Base-by-base conservation (phyloP, 1,140 invertebrate genomes). In the Penaeus indicus region DNA sequence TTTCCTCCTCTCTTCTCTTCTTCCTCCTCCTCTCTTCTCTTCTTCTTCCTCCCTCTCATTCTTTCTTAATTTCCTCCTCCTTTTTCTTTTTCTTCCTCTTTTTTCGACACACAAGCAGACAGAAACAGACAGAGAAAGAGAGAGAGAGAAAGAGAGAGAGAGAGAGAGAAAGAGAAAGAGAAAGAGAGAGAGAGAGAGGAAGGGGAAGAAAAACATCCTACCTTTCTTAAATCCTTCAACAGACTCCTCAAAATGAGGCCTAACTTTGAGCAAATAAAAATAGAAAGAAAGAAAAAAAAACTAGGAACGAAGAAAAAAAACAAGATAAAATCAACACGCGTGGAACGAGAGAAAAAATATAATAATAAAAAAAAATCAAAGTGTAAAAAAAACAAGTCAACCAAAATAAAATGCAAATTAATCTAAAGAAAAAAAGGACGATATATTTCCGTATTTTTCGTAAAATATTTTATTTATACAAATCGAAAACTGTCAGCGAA, bases 111-210 rank as follows among this genome's bases (percentile, higher is more conserved):
- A 54, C 47, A 54, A 42, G 25, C 79, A 81, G 8, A 61, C 27
- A 47, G 38, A 19, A n/a, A n/a, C n/a, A n/a, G n/a, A n/a, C n/a
- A 42, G 42, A 42, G 25, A 54, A 16, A 78, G 38, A 78, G 38
- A 78, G 38, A 38, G 38, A 38, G 42, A 80, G 42, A 80, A 22
- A 60, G 47, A 81, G 13, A 81, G 32, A 81, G 54, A 81, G 25
- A 47, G 42, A 54, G 79, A 42, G 16, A 81, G 79, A 81, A 25
- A 81, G 79, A 81, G 78, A 80, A 32, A 42, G 78, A 80, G 32
- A 80, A 32, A 80, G 78, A 80, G 78, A 80, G 32, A 80, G 78
- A 80, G 78, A 80, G 78, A 80, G 78, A 80, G 32, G 38, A 32
- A 80, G 78, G 38, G 78, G 38, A 25, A 54, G 78, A 47, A 61